phyloP scores from a whole-genome alignment of 2,797 vertebrate genomes.

The Eupleurogrammus muticus region DNA sequence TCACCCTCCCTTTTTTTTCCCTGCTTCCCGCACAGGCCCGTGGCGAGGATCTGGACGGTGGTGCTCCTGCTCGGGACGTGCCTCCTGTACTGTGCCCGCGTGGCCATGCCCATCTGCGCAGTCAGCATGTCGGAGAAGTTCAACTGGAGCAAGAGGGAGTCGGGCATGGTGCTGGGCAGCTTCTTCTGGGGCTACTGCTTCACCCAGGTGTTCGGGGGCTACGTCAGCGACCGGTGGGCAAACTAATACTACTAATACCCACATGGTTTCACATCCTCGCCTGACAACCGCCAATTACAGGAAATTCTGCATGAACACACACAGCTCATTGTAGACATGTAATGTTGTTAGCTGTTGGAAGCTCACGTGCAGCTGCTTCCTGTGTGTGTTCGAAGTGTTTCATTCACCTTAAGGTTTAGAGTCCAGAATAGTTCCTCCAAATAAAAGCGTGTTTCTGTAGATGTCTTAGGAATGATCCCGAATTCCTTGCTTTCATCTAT shows the following conservation, averaged over 20 bases:
- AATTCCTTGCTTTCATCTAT: neutral
- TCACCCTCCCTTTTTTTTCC: neutral
- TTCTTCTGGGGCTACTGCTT: slow-evolving; percentile 99
- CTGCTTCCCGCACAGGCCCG: slow-evolving; percentile 75
- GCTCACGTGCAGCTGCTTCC: neutral
- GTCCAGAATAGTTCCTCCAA: neutral
- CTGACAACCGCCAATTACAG: neutral
- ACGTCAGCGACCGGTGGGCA: slow-evolving; percentile 90
- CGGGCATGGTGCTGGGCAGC: slow-evolving; percentile 93
- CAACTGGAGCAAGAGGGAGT: slow-evolving; percentile 93
- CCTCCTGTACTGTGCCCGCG: slow-evolving; percentile 93
- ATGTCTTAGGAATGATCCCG: neutral
- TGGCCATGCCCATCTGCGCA: slow-evolving; percentile 92
- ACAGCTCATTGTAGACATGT: slow-evolving; percentile 10
- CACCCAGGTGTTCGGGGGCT: slow-evolving; percentile 94
- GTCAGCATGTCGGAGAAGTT: slow-evolving; percentile 91
- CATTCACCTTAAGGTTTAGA: neutral
- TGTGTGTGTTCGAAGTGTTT: neutral
- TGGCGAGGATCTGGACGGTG: slow-evolving; percentile 89
- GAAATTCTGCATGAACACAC: slow-evolving; percentile 14
- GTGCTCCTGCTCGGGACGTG: slow-evolving; percentile 93
- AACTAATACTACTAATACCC: no score
- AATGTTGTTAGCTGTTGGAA: neutral
- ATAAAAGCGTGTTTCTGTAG: neutral
- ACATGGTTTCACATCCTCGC: neutral